These are phyloP conservation scores for Drosophila conformis DNA, from an alignment of 2,888 invertebrate genomes.

Conservation along the genomic window DNA sequence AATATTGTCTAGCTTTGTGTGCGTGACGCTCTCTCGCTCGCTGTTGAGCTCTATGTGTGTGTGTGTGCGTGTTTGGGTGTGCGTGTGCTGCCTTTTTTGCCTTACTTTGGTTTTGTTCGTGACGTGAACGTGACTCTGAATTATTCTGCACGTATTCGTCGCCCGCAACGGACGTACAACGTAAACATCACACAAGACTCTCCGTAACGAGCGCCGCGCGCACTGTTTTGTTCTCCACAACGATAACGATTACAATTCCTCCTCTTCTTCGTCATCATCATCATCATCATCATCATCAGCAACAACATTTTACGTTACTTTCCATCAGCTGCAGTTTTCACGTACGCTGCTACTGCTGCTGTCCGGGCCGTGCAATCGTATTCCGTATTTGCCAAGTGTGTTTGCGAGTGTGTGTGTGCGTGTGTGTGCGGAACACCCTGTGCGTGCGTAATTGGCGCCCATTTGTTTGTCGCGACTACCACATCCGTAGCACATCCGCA, in stretches of 20 bases:
- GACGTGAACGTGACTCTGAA: constrained; percentile 85
- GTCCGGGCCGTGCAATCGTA: constrained; percentile 60
- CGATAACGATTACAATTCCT: constrained; percentile 4
- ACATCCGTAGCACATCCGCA: constrained; percentile 17
- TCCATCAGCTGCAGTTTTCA: constrained; percentile 71
- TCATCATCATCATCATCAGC: not conserved
- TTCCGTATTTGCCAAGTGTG: constrained; percentile 47
- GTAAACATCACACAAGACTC: constrained; percentile 49
- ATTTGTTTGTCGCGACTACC: constrained; percentile 58
- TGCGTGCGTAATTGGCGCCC: constrained; percentile 79
- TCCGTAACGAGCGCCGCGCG: constrained; percentile 41
- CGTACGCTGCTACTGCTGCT: constrained; percentile 55
- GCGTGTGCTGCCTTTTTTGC: constrained; percentile 72
- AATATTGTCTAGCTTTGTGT: constrained; percentile 56
- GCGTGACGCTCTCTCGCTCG: constrained; percentile 19
- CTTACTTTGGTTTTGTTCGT: constrained; percentile 85
- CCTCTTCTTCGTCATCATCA: not conserved
- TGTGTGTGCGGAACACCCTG: constrained; percentile 33
- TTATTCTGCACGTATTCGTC: constrained; percentile 85
- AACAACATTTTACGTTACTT: constrained; percentile 49
- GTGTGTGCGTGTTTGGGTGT: constrained; percentile 31
- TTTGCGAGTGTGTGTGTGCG: constrained; percentile 18
- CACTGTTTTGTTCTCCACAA: constrained; percentile 18
- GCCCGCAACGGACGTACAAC: constrained; percentile 81
- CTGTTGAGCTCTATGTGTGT: constrained; percentile 10